A percentile compares a stretch with the other conserved stretches of the same genome.
phyloP scores from a whole-genome alignment of 2,797 vertebrate genomes.

The Hyperoplus lanceolatus region DNA sequence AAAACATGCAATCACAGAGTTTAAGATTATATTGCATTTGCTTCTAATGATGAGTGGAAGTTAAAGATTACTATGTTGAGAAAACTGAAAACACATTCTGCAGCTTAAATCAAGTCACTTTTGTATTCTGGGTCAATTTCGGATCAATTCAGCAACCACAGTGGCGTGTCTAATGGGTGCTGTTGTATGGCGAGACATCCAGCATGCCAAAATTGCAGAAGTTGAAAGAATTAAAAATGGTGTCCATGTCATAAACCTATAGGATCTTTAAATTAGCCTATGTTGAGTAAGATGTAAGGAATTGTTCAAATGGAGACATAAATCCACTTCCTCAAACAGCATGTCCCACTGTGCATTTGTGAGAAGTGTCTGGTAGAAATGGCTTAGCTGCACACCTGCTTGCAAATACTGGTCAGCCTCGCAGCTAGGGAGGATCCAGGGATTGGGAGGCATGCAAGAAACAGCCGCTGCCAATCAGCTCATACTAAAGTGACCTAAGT shows the following conservation, averaged over 20 bases:
- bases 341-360: background rate
- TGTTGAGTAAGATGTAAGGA: background rate
- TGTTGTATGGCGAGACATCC: background rate
- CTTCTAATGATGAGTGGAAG: background rate
- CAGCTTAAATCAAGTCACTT: background rate
- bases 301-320: background rate
- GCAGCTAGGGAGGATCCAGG: background rate
- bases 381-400: background rate
- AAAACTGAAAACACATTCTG: background rate
- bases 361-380: background rate
- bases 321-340: too few relatives aligned
- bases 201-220: background rate
- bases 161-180: background rate
- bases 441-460: background rate
- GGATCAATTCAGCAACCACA: background rate
- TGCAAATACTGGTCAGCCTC: too few relatives aligned
- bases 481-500: background rate
- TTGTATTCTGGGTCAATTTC: background rate
- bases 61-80: too few relatives aligned
- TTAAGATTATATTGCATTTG: too few relatives aligned
- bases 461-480: background rate
- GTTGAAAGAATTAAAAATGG: background rate
- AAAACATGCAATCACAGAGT: background rate
- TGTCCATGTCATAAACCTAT: background rate
- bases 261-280: background rate